Evolutionary conservation across 1,140 invertebrate species (phyloP).

Genomic region (Augochlora pura): DNA sequence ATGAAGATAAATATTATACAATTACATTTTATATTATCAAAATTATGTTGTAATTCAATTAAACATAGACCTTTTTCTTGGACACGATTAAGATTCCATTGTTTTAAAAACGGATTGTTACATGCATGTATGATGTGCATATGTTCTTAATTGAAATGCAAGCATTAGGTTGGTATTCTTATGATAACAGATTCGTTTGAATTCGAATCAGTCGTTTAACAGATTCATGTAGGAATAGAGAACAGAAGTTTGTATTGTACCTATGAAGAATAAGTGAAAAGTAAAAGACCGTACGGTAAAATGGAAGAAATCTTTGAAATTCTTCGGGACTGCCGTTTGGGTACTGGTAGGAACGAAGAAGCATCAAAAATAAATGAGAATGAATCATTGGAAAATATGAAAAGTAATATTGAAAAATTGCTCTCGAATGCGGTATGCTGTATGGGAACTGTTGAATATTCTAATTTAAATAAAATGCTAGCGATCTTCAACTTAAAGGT

Average conservation of each 20-base stretch:
- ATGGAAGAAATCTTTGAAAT: conserved; percentile 51
- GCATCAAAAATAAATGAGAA: not conserved
- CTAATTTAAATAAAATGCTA: conserved; percentile 69
- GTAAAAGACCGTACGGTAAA: conserved; percentile 1
- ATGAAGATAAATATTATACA: not conserved
- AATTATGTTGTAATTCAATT: not conserved
- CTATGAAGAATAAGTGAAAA: not conserved
- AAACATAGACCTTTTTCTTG: not conserved
- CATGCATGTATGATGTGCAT: not conserved
- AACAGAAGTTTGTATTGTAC: no score
- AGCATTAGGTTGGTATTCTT: not conserved
- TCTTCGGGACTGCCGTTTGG: conserved; percentile 18
- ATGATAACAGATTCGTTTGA: not conserved
- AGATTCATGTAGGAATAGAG: not conserved
- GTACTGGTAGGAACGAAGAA: conserved; percentile 11
- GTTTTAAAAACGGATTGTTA: not conserved
- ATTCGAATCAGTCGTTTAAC: conserved; percentile 22
- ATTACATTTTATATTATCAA: not conserved
- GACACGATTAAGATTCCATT: not conserved
- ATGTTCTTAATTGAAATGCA: no score
- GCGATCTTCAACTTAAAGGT: conserved; percentile 70
- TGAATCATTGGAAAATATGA: conserved; percentile 38
- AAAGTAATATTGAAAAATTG: conserved; percentile 45
- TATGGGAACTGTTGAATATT: conserved; percentile 63
- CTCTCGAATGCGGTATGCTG: conserved; percentile 30